Base-by-base conservation (phyloP, 2,113 vertebrate species). In the Hemiscyllium ocellatum region DNA sequence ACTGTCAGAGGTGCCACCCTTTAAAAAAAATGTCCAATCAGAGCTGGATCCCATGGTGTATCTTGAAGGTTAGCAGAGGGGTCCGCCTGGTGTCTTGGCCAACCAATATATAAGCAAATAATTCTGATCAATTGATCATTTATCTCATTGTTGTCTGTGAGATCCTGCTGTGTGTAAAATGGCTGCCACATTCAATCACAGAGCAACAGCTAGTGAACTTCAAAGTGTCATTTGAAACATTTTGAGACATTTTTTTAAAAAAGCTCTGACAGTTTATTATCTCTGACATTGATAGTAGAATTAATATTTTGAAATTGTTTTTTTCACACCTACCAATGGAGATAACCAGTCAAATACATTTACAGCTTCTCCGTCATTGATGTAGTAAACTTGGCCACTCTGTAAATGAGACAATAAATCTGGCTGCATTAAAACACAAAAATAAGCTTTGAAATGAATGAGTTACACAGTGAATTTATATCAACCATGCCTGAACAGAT, bases 311-410 rank as follows among this genome's bases (percentile, higher is more conserved):
- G 3, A 42, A 83, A 12, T 37, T 50, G 22, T 26, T 19, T 47
- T 24, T 8, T 29, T 95, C 29, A 15, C 76, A 98, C 98, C 19
- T 97, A 99, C 99, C 97, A 99, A 95, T 0, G 98, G 98, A 7
- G 97, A 97, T 68, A 99, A 97, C 99, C 98, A 99, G 95, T 99
- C 98, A 17, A 98, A 99, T 96, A 99, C 97, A 96, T 98, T 98
- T 96, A 99, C 97, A 0, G 98, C 98, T 83, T 98, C 98, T 0
- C 99, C 99, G 0, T 99, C 99, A 0, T 99, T 98, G 96, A 99
- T 98, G 96, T 98, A 99, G 96, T 99, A 99, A 0, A 97, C 98
- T 96, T 99, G 98, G 66, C 99, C 99, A 19, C 98, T 98, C 99
- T 99, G 97, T 93, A 97, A 96, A 96, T 96, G 80, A 61, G n/a